Evolutionary conservation across 2,888 invertebrate species (phyloP), one percentile per base, ranked within the genome.

Genomic region (Apoda limacodes): DNA sequence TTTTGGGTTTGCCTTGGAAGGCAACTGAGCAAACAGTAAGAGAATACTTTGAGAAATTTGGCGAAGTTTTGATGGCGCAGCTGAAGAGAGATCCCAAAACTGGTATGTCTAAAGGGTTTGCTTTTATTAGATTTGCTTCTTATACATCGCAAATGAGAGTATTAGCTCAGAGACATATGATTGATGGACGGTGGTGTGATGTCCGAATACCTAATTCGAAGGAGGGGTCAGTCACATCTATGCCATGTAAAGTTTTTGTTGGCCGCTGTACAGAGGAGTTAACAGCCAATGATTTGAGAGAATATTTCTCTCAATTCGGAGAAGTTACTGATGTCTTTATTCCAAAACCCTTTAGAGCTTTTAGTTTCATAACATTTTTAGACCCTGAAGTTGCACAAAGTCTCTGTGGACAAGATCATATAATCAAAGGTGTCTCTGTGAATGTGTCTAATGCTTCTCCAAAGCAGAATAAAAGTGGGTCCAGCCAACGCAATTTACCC

Each of bases 131-230:
- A 49, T 99, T 98, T 81, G 90, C 90, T 32, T 93, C 93, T 43
- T 95, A 96, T 64, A 95, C 97, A 53, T 91, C 95, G 33, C 99
- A 99, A 72, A 89, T 94, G 82, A 87, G 95, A 60, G 98, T 96
- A 25, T 83, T 99, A 42, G 90, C 95, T 5, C 93, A 95, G 62
- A 85, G 96, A 44, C 97, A 98, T 71, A 91, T 96, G 85, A 98
- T 99, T 50, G 98, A 98, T 80, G 97, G 97, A 1, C 84, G 98
- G 50, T 95, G 96, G 93, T 98, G 98, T 82, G 98, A 98, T 82
- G 98, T 98, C 6, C 95, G 97, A 82, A 93, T 99, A 70, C 98
- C 98, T 22, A 96, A 97, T 69, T 97, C 94, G 13, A 95, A 95
- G 71, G 83, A 89, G 76, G 88, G 88, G 26, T 85, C 87, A 45